Conservation (phyloP, 2,113 vertebrate species). For the Thamnophis sirtalis region DNA sequence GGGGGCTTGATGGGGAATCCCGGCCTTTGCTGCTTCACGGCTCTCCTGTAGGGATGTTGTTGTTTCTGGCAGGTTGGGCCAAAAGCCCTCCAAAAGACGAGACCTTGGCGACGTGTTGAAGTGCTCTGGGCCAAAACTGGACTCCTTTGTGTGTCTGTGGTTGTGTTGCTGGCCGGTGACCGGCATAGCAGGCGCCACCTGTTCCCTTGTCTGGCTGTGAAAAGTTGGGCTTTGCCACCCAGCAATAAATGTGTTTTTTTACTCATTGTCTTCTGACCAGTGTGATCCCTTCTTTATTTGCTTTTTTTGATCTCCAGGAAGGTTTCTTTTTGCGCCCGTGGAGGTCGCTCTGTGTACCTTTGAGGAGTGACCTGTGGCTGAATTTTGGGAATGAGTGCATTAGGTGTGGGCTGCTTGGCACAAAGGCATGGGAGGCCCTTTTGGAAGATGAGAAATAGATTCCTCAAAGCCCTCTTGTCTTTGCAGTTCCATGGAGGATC, state of each 20-base stretch:
- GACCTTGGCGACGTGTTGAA: rapidly evolving
- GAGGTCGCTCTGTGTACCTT: neutral
- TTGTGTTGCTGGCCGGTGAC: neutral
- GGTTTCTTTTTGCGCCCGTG: neutral
- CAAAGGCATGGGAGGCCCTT: neutral
- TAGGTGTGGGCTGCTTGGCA: neutral
- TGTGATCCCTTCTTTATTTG: constrained; percentile 9
- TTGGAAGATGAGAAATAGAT: neutral
- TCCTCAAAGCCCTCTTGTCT: no score
- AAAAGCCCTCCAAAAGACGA: neutral
- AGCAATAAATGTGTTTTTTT: neutral
- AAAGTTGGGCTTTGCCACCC: neutral
- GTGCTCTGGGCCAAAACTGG: neutral
- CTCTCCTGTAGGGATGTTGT: neutral
- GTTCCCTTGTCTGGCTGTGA: neutral
- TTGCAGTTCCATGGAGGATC: neutral
- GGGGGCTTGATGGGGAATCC: neutral
- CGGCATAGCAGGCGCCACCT: neutral
- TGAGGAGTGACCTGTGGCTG: neutral
- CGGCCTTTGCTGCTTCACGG: neutral
- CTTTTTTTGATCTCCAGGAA: neutral
- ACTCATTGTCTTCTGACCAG: neutral
- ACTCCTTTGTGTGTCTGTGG: neutral
- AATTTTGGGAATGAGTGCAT: neutral
- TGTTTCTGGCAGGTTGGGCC: neutral